Percentiles rank a stretch among this genome's conserved stretches.
These are phyloP conservation scores for Drosophila lini DNA, from an alignment of 1,140 invertebrate species.

Conservation along the genomic window DNA sequence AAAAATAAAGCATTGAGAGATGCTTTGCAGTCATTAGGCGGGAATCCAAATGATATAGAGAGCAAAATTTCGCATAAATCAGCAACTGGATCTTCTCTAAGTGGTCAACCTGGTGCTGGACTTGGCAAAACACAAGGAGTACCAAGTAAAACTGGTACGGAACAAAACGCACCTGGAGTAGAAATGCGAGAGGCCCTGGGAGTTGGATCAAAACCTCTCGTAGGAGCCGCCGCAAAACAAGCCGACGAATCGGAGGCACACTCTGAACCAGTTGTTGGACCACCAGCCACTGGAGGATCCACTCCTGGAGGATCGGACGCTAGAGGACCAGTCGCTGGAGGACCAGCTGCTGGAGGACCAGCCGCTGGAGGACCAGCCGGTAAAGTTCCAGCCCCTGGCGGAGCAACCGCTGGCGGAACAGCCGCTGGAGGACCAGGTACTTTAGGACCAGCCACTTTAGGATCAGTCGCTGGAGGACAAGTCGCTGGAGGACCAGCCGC, in stretches of 20 bases:
- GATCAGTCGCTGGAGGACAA: no score
- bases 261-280: background rate
- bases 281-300: no score
- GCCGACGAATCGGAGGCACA: background rate
- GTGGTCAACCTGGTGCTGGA: background rate
- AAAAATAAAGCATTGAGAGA: constrained; percentile 19
- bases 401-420: background rate
- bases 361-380: background rate
- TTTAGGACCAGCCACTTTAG: background rate
- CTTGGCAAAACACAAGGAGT: background rate
- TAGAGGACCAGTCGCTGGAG: background rate
- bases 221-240: background rate
- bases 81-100: background rate
- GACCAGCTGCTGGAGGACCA: background rate
- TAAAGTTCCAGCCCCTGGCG: no score
- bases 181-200: background rate
- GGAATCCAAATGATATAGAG: constrained; percentile 35
- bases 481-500: no score
- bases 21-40: constrained; percentile 35
- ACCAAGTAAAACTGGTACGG: background rate
- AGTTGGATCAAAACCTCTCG: background rate
- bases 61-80: background rate
- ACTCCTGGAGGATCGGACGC: background rate
- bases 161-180: background rate
- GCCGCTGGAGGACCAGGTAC: background rate